Evolutionary conservation across 2,113 vertebrate genomes (phyloP), one percentile per base, ranked within the genome.

Genomic region (Callorhinus ursinus): DNA sequence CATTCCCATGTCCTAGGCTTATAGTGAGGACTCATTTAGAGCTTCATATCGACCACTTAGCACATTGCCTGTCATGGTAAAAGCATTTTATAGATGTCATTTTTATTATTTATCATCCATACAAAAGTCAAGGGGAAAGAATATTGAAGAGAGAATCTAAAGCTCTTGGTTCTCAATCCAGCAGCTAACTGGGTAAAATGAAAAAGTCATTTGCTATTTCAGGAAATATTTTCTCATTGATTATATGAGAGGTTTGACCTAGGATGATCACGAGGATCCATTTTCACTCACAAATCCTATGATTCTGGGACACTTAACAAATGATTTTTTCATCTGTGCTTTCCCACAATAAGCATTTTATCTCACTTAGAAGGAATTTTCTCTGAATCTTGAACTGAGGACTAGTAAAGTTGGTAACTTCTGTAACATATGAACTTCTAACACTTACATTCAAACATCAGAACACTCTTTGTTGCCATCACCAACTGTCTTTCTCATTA

Each of bases 401-500:
- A 36, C 4, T 4, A 42, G 22, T 59, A 14, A 87, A 79, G 7
- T 39, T 19, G 8, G 82, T 22, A 14, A 57, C 79, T 80, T 18
- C 76, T 26, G 19, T 33, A 46, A 76, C 19, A 63, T 22, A 19
- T 39, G 42, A 84, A 82, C 16, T 88, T 93, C 57, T 51, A 69
- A 94, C 88, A 97, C 16, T 80, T 97, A 61, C 36, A 90, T 31
- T 49, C 19, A 76, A 91, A 69, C 69, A 76, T 89, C 90, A 79
- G 84, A 93, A 96, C 42, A 95, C n/a, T 89, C 91, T 90, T 88
- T 97, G 82, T 46, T 97, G 94, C 96, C 93, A 97, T 94, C 74
- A 4, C 93, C 90, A 96, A 0, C 5, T 96, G 90, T 80, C 88
- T 97, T 98, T 96, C 96, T 85, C 92, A 97, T 98, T 97, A 96